Conservation (phyloP, 2,888 invertebrate genomes). For the Punctoribates punctum region DNA sequence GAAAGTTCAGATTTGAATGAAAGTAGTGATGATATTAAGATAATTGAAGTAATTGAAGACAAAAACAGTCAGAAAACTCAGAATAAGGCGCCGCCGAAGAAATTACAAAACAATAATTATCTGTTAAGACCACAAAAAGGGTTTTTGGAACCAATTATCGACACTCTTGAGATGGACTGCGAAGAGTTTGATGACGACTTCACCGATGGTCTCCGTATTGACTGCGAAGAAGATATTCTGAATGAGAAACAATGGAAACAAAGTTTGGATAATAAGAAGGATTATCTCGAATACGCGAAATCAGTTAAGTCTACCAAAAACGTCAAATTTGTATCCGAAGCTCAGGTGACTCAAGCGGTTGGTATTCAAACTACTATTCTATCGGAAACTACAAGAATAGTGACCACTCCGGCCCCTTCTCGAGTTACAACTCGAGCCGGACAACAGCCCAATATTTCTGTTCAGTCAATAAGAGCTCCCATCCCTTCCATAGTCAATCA, state of each 20-base stretch:
- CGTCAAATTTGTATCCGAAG: conserved; percentile 9
- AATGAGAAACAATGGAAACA: not conserved
- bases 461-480: conserved; percentile 12
- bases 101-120: too few species aligned
- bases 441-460: not conserved
- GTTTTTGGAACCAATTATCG: not conserved
- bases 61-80: not conserved
- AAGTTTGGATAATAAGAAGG: not conserved
- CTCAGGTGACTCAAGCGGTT: not conserved
- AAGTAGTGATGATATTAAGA: not conserved
- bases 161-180: conserved; percentile 14
- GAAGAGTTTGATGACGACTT: conserved; percentile 10
- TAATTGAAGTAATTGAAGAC: not conserved
- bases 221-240: conserved; percentile 28
- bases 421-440: not conserved
- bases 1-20: not conserved
- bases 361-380: not conserved
- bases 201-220: conserved; percentile 17
- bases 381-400: not conserved
- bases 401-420: not conserved
- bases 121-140: not conserved
- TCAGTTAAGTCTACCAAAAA: not conserved
- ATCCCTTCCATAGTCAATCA: not conserved
- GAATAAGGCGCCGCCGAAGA: not conserved
- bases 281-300: not conserved